Percentiles rank a stretch among this genome's conserved stretches.
Evolutionary conservation across 2,888 invertebrate species (phyloP).

Genomic region (Drosophila stalkeri): DNA sequence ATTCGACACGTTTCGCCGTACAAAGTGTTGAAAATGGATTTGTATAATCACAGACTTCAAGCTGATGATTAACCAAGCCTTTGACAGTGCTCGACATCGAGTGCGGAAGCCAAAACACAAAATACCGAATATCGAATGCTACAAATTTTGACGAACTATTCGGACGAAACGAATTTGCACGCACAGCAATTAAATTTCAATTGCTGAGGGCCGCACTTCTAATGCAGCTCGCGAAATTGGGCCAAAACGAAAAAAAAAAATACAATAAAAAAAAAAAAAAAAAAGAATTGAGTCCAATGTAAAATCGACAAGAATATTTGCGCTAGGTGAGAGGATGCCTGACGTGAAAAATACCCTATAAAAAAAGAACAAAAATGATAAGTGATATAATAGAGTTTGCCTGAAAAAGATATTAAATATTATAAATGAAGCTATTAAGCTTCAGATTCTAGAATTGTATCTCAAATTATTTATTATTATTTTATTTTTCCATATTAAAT

Average conservation of each 20-base stretch:
- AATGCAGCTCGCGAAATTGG: constrained; percentile 20
- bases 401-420: no score
- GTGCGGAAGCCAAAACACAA: constrained; percentile 26
- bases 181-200: constrained; percentile 33
- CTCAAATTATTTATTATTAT: background rate
- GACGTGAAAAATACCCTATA: background rate
- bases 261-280: background rate
- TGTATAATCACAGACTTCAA: constrained; percentile 13
- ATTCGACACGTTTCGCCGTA: constrained; percentile 41
- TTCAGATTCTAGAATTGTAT: no score
- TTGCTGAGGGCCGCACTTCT: constrained; percentile 19
- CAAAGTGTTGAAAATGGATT: constrained; percentile 4
- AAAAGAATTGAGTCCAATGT: constrained; percentile 5
- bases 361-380: no score
- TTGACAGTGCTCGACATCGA: constrained; percentile 21
- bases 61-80: constrained; percentile 22
- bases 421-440: no score
- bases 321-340: background rate
- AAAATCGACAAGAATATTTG: constrained; percentile 6
- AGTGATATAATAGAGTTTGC: no score
- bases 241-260: constrained; percentile 6
- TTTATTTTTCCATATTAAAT: background rate
- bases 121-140: constrained; percentile 2
- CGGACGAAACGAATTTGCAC: constrained; percentile 31
- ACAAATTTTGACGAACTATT: constrained; percentile 11